phyloP scores from a whole-genome alignment of 1,140 invertebrate species.

The Drosophila lowei region DNA sequence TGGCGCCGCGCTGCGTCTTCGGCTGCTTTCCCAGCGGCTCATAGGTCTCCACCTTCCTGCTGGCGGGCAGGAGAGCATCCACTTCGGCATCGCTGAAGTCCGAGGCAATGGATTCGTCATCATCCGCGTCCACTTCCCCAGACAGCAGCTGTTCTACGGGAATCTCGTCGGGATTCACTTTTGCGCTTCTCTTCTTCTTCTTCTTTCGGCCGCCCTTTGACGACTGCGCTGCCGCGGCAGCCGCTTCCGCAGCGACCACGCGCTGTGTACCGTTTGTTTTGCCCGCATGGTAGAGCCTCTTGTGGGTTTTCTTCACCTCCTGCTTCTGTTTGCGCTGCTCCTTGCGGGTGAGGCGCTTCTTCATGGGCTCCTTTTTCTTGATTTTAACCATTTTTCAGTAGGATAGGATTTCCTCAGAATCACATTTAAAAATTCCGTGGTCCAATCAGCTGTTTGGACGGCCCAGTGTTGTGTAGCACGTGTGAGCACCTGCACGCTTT shows the following conservation, averaged over 20 bases:
- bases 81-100: conserved; percentile 80
- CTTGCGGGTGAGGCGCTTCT: conserved; percentile 84
- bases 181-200: conserved; percentile 40
- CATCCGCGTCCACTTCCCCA: conserved; percentile 59
- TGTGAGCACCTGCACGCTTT: background rate
- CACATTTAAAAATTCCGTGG: conserved; percentile 19
- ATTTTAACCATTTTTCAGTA: conserved; percentile 65
- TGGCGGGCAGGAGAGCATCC: conserved; percentile 47
- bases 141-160: conserved; percentile 53
- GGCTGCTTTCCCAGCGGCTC: conserved; percentile 37
- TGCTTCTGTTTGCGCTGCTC: conserved; percentile 86
- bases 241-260: conserved; percentile 57
- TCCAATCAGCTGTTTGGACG: conserved; percentile 49
- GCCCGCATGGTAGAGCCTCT: conserved; percentile 69
- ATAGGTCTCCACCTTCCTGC: conserved; percentile 31
- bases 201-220: conserved; percentile 23
- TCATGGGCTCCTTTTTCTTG: conserved; percentile 37
- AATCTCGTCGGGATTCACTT: conserved; percentile 59
- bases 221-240: conserved; percentile 27
- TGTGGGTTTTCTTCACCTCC: conserved; percentile 84
- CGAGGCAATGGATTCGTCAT: conserved; percentile 78
- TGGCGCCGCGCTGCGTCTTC: conserved; percentile 38
- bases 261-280: conserved; percentile 67
- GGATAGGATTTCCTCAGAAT: conserved; percentile 1
- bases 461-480: conserved; percentile 16